Evolutionary conservation across 2,113 vertebrate species (phyloP).

Genomic region (Colinus virginianus): DNA sequence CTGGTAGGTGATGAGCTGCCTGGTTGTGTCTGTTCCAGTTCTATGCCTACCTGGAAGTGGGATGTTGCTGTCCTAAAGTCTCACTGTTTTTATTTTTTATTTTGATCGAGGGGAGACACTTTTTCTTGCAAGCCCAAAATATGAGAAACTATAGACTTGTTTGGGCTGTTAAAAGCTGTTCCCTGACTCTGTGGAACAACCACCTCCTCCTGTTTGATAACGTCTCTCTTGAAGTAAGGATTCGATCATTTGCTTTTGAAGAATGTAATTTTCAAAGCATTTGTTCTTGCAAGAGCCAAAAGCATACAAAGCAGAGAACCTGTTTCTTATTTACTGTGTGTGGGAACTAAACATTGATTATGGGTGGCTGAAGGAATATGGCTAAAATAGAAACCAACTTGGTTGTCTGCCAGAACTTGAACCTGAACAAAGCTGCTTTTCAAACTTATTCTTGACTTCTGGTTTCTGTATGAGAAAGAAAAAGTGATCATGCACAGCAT

Average conservation of each 20-base stretch:
- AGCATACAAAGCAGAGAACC: background rate
- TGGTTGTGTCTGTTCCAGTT: background rate
- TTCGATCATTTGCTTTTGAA: background rate
- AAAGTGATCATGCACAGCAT: background rate
- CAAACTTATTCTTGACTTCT: background rate
- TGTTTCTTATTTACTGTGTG: background rate
- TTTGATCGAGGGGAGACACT: background rate
- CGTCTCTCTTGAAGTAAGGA: background rate
- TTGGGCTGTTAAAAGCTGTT: background rate
- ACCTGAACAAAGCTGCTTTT: background rate
- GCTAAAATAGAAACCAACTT: background rate
- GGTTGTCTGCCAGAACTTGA: slow-evolving; percentile 7
- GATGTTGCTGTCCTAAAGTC: background rate
- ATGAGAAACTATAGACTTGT: background rate
- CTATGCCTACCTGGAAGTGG: background rate
- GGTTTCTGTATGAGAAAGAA: slow-evolving; percentile 13
- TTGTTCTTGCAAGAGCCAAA: background rate
- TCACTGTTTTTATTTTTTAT: no score
- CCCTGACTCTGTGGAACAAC: background rate
- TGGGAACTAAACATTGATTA: slow-evolving; percentile 1
- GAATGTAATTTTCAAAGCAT: background rate
- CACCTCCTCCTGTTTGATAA: background rate
- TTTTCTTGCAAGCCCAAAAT: background rate
- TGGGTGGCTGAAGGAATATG: background rate
- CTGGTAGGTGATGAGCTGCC: background rate